These are phyloP conservation scores for Caenorhabditis sulstoni DNA, from an alignment of 2,888 invertebrate species.

Conservation along the genomic window DNA sequence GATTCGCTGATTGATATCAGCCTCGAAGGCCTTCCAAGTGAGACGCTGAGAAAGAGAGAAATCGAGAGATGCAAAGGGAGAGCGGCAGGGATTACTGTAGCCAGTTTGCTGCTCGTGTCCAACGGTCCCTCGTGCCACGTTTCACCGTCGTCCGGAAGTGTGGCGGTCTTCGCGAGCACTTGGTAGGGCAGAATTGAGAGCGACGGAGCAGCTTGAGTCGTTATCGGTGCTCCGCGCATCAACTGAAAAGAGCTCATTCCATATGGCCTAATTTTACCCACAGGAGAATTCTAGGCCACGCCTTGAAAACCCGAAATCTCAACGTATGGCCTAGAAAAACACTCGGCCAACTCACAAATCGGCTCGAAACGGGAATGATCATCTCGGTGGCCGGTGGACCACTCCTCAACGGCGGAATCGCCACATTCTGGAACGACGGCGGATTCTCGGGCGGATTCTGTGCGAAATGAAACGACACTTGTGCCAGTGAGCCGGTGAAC, in stretches of 20 bases:
- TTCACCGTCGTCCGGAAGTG: conserved; percentile 34
- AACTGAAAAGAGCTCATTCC: conserved; percentile 10
- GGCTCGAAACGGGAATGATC: conserved; percentile 36
- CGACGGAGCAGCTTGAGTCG: not conserved
- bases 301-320: too few relatives aligned
- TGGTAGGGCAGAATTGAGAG: conserved; percentile 22
- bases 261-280: too few relatives aligned
- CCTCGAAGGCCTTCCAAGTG: conserved; percentile 60
- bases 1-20: conserved; percentile 63
- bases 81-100: conserved; percentile 25
- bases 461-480: conserved; percentile 5
- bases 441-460: not conserved
- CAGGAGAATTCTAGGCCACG: too few relatives aligned
- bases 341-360: conserved; percentile 27
- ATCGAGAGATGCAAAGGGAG: not conserved
- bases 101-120: conserved; percentile 18
- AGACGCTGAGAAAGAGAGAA: conserved; percentile 47
- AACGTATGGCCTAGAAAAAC: too few relatives aligned
- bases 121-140: conserved; percentile 51
- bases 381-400: conserved; percentile 13
- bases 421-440: conserved; percentile 13
- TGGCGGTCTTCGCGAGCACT: conserved; percentile 27
- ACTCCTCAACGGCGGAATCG: conserved; percentile 22
- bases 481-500: not conserved
- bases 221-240: conserved; percentile 19